A percentile compares a stretch with the other conserved stretches of the same genome.
Evolutionary conservation across 2,888 invertebrate genomes (phyloP).

Genomic region (Chirona hameri): DNA sequence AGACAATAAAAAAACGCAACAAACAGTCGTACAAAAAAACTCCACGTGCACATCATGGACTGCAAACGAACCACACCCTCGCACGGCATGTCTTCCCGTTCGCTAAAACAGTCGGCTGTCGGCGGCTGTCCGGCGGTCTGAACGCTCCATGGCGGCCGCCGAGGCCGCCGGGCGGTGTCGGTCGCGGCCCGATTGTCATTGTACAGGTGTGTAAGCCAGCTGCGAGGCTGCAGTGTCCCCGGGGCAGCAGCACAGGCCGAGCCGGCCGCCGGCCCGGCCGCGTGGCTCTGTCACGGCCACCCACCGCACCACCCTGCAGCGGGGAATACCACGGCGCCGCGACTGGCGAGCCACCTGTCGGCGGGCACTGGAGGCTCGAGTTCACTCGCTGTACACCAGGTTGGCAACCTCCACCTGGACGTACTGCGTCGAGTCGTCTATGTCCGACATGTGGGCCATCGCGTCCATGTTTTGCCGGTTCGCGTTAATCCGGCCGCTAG

Average conservation of each 20-base stretch:
- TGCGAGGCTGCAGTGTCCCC: too few species aligned
- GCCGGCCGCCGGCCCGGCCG: neutral
- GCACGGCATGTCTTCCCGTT: too few species aligned
- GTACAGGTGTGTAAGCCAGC: neutral
- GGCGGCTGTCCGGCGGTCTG: neutral
- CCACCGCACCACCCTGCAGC: neutral
- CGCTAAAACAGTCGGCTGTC: too few species aligned
- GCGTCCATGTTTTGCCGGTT: conserved; percentile 2
- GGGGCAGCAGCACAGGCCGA: neutral
- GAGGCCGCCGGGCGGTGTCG: neutral
- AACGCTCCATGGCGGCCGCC: neutral
- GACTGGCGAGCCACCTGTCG: neutral
- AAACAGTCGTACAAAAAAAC: too few species aligned
- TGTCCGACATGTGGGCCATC: conserved; percentile 2
- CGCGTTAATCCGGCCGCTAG: neutral
- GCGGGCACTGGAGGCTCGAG: neutral
- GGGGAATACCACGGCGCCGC: neutral
- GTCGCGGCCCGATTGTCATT: too few species aligned
- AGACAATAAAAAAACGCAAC: too few species aligned
- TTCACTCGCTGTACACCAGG: conserved; percentile 27
- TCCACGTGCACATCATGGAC: neutral
- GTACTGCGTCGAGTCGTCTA: neutral
- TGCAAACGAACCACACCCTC: neutral
- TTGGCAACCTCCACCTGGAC: neutral
- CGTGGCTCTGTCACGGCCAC: neutral